phyloP scores from a whole-genome alignment of 2,113 vertebrate species.

The Agelaius phoeniceus region DNA sequence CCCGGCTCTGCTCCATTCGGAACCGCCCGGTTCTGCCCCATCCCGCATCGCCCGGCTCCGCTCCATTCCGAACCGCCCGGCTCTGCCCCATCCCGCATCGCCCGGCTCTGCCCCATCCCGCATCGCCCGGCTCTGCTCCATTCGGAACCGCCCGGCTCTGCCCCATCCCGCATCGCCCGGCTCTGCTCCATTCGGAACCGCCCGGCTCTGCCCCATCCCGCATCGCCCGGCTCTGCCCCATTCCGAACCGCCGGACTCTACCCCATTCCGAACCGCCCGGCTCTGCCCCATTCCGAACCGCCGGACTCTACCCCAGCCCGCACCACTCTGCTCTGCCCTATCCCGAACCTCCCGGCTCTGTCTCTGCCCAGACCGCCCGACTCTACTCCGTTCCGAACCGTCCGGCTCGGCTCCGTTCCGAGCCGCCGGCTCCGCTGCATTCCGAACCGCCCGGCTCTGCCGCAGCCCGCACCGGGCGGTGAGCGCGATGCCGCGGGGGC shows the following conservation, averaged over 20 bases:
- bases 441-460: fast-evolving
- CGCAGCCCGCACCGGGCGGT: fast-evolving
- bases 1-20: too few species aligned
- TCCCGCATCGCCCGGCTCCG: fast-evolving
- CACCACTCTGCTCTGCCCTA: fast-evolving
- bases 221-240: too few species aligned
- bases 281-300: fast-evolving
- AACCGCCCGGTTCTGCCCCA: fast-evolving
- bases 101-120: fast-evolving
- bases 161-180: too few species aligned
- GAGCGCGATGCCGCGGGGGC: not conserved
- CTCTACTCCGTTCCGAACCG: fast-evolving
- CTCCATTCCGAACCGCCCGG: fast-evolving
- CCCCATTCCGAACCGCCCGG: too few species aligned
- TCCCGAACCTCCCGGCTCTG: fast-evolving
- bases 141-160: too few species aligned
- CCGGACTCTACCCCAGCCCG: too few species aligned
- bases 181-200: fast-evolving
- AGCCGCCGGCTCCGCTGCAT: not conserved
- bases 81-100: fast-evolving
- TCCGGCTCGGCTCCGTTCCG: not conserved
- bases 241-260: too few species aligned
- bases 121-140: fast-evolving
- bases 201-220: too few species aligned
- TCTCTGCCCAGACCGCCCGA: fast-evolving